phyloP scores from a whole-genome alignment of 2,113 vertebrate species.

The Elephas maximus region DNA sequence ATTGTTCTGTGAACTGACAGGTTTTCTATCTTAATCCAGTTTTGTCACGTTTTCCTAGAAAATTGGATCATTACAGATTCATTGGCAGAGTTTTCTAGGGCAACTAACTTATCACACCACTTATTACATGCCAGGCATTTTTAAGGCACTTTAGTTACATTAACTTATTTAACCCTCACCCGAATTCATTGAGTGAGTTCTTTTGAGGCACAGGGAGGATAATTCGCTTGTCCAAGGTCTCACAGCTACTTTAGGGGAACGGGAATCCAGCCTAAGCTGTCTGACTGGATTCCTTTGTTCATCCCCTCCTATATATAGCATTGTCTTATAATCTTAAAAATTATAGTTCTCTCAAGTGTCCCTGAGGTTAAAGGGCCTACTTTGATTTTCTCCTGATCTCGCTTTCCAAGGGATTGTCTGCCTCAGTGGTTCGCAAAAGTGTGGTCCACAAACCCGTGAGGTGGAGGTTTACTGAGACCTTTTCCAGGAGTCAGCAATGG shows the following conservation, averaged over 20 bases:
- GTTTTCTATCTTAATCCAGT: not conserved
- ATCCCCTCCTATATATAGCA: not conserved
- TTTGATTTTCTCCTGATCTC: not conserved
- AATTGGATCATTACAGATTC: not conserved
- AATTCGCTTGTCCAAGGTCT: not conserved
- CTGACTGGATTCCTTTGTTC: not conserved
- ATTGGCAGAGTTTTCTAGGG: not conserved
- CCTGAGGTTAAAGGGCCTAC: not conserved
- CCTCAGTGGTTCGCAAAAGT: not conserved
- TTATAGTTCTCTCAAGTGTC: not conserved
- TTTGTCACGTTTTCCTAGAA: not conserved
- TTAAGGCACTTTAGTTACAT: not conserved
- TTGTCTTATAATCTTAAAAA: not conserved
- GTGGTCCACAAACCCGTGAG: not conserved
- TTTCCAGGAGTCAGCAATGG: not conserved
- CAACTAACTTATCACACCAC: not conserved
- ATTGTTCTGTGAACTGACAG: not conserved
- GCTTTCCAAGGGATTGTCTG: not conserved
- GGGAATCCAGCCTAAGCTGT: not conserved
- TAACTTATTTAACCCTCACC: not conserved
- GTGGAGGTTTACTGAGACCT: not conserved
- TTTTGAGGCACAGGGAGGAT: not conserved
- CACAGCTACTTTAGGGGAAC: not conserved
- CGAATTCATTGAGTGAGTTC: not conserved
- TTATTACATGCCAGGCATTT: not conserved